Evolutionary conservation across 2,888 invertebrate species (phyloP).

Genomic region (Drosophila recens): DNA sequence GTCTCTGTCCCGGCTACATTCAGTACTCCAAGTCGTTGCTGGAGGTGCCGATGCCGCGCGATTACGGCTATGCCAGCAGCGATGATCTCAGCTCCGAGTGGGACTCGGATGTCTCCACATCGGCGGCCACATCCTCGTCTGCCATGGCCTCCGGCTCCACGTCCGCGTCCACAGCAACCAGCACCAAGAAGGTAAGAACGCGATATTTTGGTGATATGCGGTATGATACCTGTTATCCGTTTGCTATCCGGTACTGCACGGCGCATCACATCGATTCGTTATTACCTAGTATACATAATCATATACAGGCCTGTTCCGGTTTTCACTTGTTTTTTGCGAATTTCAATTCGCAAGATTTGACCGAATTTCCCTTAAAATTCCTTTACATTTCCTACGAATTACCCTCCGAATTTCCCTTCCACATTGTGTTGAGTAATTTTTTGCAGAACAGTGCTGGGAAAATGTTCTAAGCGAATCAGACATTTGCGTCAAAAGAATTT

Average conservation of each 20-base stretch:
- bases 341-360: too few species aligned
- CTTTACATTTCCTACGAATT: too few species aligned
- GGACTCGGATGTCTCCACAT: constrained; percentile 91
- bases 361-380: too few species aligned
- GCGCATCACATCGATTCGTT: not conserved
- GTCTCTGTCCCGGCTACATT: constrained; percentile 89
- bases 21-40: constrained; percentile 92
- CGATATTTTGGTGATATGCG: not conserved
- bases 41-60: constrained; percentile 91
- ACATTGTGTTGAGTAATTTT: too few species aligned
- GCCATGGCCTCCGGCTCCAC: constrained; percentile 30
- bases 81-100: constrained; percentile 96
- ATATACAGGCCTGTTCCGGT: too few species aligned
- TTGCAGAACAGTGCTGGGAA: too few species aligned
- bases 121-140: constrained; percentile 46
- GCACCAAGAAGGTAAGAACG: constrained; percentile 65
- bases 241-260: not conserved
- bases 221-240: not conserved
- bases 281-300: not conserved
- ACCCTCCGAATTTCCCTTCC: too few species aligned
- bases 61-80: constrained; percentile 95
- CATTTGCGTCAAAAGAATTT: too few species aligned
- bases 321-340: too few species aligned
- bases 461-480: too few species aligned
- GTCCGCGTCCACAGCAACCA: constrained; percentile 26